Base-by-base conservation (phyloP, 2,797 vertebrate species). In the Hyperoplus immaculatus region DNA sequence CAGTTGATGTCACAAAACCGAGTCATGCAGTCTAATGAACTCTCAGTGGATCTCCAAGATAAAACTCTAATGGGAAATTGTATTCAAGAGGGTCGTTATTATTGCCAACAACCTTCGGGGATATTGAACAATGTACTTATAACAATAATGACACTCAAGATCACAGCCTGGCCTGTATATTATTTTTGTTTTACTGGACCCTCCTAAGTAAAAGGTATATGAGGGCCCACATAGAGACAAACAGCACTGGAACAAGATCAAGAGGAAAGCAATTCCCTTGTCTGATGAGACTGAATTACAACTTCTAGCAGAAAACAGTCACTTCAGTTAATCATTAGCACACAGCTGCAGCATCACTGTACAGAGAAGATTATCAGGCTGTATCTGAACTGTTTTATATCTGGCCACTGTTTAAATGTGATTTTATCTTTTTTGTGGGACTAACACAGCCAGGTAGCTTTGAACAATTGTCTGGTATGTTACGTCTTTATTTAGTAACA, bases 61-160 rank as follows among this genome's bases (percentile, higher is more conserved):
- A 51, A 64, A 63, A 51, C 10, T 38, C 12, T 42, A 4, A 56
- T 47, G 43, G 42, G 43, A 29, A 73, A 64, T 18, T 13, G 21
- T 29, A 49, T 56, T 7, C n/a, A 13, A 70, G 54, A n/a, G 15
- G 55, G 7, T 16, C 47, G 46, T 60, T 49, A 67, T 68, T 16
- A 62, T 8, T 46, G 21, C 8, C 0, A 36, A 29, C 39, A 60
- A n/a, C 14, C 21, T 21, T 14, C 45, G 13, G 13, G n/a, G 36
- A 21, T 46, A 66, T 36, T 36, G 5, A 67, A 55, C 15, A 18
- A 47, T 11, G 58, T 59, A 8, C 15, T 21, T 58, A 15, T 18
- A 67, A 38, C 72, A 67, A 41, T 36, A 42, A 11, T 13, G 13
- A 42, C 11, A 53, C 13, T 68, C 42, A 6, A 16, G 29, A 42